Base-by-base conservation (phyloP, 2,888 invertebrate species). In the Leptinotarsa tumamoca region DNA sequence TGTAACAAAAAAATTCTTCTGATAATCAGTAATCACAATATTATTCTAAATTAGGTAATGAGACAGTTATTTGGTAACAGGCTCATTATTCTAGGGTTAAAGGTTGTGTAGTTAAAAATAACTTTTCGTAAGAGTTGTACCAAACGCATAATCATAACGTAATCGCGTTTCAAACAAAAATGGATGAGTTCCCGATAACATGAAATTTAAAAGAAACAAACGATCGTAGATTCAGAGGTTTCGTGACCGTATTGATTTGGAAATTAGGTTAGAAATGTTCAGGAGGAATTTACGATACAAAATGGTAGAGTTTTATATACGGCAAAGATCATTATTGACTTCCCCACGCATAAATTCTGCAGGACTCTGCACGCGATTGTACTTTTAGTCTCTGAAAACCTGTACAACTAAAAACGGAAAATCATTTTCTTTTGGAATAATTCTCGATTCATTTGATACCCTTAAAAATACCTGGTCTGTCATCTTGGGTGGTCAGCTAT, bases 241-340 rank as follows among this genome's bases (percentile, higher is more conserved):
- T 69, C 69, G 69, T 69, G 69, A 69, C 69, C 17, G 21, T 43
- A 69, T 69, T 7, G 69, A 69, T 69, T 69, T 56, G 15, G 33
- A 69, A 69, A 56, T 56, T 33, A 69, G 69, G 69, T 52, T 69
- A 14, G 21, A 69, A 69, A 56, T 56, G 54, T 43, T 27, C 33
- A 33, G 56, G n/a, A 69, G 21, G 56, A 69, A 33, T 69, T 69
- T 14, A 69, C 56, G 69, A 69, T 69, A 56, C 33, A 33, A 56
- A 69, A 69, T 69, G 54, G 56, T 43, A 52, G 54, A 68, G 56
- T 56, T 69, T 56, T 56, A 69, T 69, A 69, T 69, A 69, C 56
- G 56, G 18, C 56, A 33, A 43, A 69, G 56, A 69, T 56, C 15
- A 27, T 68, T 68, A 68, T 68, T 51, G 68, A 68, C 51, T 68